phyloP scores from a whole-genome alignment of 53 echinoderm and acorn worm genomes.

The Glandiceps talaboti region DNA sequence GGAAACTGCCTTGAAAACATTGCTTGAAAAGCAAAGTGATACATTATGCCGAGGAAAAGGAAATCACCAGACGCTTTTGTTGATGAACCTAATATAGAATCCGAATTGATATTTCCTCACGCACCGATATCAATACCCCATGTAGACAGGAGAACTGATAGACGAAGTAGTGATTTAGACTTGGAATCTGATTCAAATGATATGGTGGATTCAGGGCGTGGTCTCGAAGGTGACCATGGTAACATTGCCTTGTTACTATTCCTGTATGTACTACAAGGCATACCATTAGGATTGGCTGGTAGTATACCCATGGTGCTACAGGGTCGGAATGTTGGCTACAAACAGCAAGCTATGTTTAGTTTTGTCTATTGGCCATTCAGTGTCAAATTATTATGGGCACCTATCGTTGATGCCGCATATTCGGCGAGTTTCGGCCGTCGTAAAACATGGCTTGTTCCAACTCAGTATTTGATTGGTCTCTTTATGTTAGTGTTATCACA shows the following conservation, averaged over 20 bases:
- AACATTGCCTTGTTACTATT: constrained; percentile 58
- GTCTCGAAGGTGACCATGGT: constrained; percentile 24
- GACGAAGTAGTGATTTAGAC: neutral
- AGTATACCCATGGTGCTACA: constrained; percentile 75
- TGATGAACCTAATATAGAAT: neutral
- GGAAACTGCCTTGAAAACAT: no score
- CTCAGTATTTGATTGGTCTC: constrained; percentile 73
- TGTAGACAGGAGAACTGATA: neutral
- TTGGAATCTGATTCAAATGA: neutral
- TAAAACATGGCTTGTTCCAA: constrained; percentile 91
- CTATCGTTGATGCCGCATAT: constrained; percentile 77
- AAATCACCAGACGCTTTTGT: neutral
- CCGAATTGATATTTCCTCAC: neutral
- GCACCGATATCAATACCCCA: neutral
- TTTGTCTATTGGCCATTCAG: constrained; percentile 99
- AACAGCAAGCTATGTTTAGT: constrained; percentile 86
- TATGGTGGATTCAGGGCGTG: neutral
- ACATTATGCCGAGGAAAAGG: neutral
- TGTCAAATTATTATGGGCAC: constrained; percentile 88
- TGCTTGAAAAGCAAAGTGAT: no score
- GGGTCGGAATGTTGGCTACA: constrained; percentile 66
- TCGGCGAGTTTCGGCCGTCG: constrained; percentile 51
- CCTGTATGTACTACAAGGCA: constrained; percentile 84
- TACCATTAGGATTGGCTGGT: constrained; percentile 87
- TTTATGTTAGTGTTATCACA: constrained; percentile 68